Conservation (phyloP, 2,797 vertebrate genomes). For the Alcedo atthis region DNA sequence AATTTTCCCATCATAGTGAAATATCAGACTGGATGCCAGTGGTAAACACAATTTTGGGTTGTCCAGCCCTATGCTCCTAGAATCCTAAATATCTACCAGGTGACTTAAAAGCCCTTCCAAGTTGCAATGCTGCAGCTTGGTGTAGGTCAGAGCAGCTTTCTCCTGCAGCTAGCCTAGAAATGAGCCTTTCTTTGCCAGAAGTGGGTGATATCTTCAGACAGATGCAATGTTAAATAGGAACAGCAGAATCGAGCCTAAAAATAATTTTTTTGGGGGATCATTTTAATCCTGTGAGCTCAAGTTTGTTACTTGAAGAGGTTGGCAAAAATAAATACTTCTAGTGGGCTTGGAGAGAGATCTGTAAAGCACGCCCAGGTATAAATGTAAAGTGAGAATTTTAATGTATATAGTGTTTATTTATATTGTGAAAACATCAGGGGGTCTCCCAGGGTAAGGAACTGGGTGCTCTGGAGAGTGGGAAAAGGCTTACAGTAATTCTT, state of each 20-base stretch:
- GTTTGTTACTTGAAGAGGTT: background rate
- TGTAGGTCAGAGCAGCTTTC: background rate
- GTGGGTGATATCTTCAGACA: background rate
- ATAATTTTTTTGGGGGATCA: background rate
- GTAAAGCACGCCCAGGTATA: conserved; percentile 6
- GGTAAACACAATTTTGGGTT: background rate
- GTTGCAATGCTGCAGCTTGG: background rate
- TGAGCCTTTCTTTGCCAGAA: background rate
- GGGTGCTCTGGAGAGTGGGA: conserved; percentile 30
- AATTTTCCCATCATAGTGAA: background rate
- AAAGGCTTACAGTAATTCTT: conserved; percentile 46
- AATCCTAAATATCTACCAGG: background rate
- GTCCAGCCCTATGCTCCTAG: background rate
- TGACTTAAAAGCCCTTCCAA: background rate
- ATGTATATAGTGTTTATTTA: conserved; percentile 34
- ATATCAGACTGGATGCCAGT: background rate
- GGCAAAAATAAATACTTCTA: background rate
- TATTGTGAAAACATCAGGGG: background rate
- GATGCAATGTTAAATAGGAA: background rate
- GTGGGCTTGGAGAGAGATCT: background rate
- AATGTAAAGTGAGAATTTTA: background rate
- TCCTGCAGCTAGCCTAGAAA: background rate
- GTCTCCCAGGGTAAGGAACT: conserved; percentile 38
- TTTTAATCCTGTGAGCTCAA: background rate
- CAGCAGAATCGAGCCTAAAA: background rate